Evolutionary conservation across 1,140 invertebrate genomes (phyloP).

Genomic region (Lysiphlebus fabarum): DNA sequence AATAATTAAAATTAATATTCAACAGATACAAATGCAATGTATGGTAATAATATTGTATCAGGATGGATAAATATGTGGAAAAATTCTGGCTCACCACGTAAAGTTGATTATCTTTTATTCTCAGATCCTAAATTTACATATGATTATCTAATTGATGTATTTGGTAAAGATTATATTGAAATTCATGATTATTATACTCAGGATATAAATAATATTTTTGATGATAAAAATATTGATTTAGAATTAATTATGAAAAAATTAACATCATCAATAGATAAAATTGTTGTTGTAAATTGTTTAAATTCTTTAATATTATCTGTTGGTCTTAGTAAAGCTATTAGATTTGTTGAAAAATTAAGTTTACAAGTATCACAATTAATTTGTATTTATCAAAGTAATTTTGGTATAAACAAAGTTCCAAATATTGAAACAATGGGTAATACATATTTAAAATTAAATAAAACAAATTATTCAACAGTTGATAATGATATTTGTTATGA

Average conservation of each 20-base stretch:
- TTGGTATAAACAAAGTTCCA: constrained; percentile 36
- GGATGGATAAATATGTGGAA: constrained; percentile 44
- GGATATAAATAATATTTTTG: constrained; percentile 15
- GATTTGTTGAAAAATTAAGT: constrained; percentile 42
- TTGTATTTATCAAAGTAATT: constrained; percentile 47
- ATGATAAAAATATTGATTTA: constrained; percentile 32
- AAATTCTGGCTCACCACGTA: constrained; percentile 25
- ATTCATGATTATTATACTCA: constrained; percentile 44
- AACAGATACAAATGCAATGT: constrained; percentile 31
- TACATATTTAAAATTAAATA: constrained; percentile 41
- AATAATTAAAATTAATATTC: too few species aligned
- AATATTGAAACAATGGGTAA: constrained; percentile 45
- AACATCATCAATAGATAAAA: constrained; percentile 26
- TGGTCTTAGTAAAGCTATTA: constrained; percentile 37
- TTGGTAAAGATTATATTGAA: constrained; percentile 31
- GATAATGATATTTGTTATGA: constrained; percentile 37
- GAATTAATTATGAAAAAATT: constrained; percentile 30
- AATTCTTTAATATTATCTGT: constrained; percentile 39
- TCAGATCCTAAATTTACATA: constrained; percentile 34
- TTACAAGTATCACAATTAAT: constrained; percentile 39
- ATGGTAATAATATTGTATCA: constrained; percentile 36
- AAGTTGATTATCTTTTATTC: constrained; percentile 39
- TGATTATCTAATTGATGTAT: constrained; percentile 25
- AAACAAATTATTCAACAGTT: constrained; percentile 16
- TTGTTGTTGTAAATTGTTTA: constrained; percentile 46